phyloP scores from a whole-genome alignment of 1,140 invertebrate genomes.

The Heliothis subflexa region DNA sequence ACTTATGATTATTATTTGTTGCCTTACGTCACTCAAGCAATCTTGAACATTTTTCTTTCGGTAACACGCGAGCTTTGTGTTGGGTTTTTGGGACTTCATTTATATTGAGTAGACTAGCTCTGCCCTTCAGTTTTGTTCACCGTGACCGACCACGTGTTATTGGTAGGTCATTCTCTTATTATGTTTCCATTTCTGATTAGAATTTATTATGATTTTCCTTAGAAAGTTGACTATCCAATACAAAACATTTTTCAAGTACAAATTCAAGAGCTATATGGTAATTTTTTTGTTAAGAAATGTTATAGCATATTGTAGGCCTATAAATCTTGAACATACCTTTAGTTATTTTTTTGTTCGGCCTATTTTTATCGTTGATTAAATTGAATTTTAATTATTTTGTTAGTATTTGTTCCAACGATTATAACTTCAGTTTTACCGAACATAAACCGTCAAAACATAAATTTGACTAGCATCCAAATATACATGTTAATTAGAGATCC shows the following conservation, averaged over 20 bases:
- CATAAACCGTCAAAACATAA: background rate
- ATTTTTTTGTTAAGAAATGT: too few species aligned
- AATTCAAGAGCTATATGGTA: too few species aligned
- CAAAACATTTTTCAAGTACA: too few species aligned
- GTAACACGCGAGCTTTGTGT: slow-evolving; percentile 35
- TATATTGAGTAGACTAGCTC: background rate
- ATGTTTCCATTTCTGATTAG: background rate
- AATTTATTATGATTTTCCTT: too few species aligned
- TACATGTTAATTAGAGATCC: background rate
- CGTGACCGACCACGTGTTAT: background rate
- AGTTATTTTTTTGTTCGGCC: too few species aligned
- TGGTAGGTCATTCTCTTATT: background rate
- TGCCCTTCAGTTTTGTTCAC: background rate
- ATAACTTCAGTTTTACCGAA: too few species aligned
- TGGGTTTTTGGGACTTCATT: slow-evolving; percentile 1
- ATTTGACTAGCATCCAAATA: background rate
- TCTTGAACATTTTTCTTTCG: slow-evolving; percentile 20
- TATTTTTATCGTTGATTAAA: too few species aligned
- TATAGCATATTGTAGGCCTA: too few species aligned
- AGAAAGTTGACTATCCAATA: too few species aligned
- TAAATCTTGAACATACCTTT: too few species aligned
- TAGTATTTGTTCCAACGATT: too few species aligned
- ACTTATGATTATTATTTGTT: slow-evolving; percentile 47
- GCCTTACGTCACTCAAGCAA: slow-evolving; percentile 35
- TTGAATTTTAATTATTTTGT: too few species aligned